These are phyloP conservation scores for Berghia stephanieae DNA, from an alignment of 1,140 invertebrate genomes.

Conservation along the genomic window DNA sequence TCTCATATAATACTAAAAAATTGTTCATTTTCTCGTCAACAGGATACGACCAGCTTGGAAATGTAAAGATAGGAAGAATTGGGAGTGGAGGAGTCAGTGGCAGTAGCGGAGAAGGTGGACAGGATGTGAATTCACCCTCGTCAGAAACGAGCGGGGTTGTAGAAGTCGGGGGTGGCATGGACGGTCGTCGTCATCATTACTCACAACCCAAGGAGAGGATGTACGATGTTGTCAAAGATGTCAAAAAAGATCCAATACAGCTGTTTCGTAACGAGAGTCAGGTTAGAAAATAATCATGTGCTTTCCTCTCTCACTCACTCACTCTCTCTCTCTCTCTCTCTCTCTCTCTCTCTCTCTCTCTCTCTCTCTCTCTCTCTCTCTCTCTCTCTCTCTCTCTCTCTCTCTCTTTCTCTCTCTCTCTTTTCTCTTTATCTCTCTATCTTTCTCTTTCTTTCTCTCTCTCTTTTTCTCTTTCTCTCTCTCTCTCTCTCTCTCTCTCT, in stretches of 20 bases:
- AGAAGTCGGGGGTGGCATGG: too few relatives aligned
- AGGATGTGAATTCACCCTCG: slow-evolving; percentile 27
- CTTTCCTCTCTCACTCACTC: slow-evolving; percentile 14
- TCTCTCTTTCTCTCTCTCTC: background rate
- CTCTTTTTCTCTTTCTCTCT: background rate
- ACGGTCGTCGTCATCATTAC: too few relatives aligned
- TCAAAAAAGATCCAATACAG: slow-evolving; percentile 23
- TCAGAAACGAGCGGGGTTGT: slow-evolving; percentile 8
- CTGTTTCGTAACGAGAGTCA: slow-evolving; percentile 13
- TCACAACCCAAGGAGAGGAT: slow-evolving; percentile 42
- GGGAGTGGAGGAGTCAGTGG: too few relatives aligned
- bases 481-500: background rate
- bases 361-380: background rate
- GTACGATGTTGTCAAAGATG: slow-evolving; percentile 45
- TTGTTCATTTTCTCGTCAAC: too few relatives aligned
- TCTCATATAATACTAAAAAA: too few relatives aligned
- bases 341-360: background rate
- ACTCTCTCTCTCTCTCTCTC: slow-evolving; percentile 1
- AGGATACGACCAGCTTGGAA: too few relatives aligned
- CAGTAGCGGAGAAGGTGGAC: too few relatives aligned
- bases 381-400: background rate
- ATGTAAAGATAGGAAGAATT: too few relatives aligned
- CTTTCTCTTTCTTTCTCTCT: background rate
- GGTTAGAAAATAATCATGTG: slow-evolving; percentile 37
- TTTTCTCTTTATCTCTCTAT: too few relatives aligned